These are phyloP conservation scores for Trachelus stipa DNA, from an alignment of 2,888 invertebrate species.

Conservation along the genomic window DNA sequence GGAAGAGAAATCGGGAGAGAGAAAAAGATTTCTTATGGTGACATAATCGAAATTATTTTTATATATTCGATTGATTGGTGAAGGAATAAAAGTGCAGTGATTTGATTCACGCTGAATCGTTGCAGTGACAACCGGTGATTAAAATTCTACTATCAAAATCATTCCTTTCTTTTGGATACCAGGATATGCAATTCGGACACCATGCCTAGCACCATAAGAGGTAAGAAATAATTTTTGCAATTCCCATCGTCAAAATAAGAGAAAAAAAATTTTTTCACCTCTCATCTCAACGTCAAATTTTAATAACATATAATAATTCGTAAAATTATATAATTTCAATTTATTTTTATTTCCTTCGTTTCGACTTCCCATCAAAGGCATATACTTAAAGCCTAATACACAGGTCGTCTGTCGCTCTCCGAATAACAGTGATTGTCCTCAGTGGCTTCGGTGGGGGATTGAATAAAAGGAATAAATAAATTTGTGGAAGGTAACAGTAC, in stretches of 20 bases:
- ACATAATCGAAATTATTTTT: constrained; percentile 18
- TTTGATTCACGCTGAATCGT: constrained; percentile 12
- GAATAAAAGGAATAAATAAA: constrained; percentile 31
- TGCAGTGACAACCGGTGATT: constrained; percentile 15
- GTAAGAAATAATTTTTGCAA: constrained; percentile 41
- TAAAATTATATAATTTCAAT: no score
- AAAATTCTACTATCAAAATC: constrained; percentile 8
- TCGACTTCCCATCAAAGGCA: no score
- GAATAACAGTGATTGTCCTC: neutral
- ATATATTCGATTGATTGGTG: neutral
- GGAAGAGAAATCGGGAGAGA: neutral
- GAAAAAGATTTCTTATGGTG: constrained; percentile 9
- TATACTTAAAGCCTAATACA: neutral
- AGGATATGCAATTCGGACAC: constrained; percentile 63
- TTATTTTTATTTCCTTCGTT: no score
- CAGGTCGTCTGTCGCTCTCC: neutral
- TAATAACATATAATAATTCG: no score
- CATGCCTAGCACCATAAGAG: constrained; percentile 66
- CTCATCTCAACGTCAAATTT: neutral
- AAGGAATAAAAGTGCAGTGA: constrained; percentile 29
- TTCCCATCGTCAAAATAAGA: no score
- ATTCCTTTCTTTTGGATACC: constrained; percentile 48
- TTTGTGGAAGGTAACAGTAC: constrained; percentile 57
- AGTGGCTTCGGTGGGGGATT: neutral
- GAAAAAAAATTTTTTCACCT: no score